phyloP scores from a whole-genome alignment of 1,140 invertebrate species.

The Stenopsyche tienmushanensis region DNA sequence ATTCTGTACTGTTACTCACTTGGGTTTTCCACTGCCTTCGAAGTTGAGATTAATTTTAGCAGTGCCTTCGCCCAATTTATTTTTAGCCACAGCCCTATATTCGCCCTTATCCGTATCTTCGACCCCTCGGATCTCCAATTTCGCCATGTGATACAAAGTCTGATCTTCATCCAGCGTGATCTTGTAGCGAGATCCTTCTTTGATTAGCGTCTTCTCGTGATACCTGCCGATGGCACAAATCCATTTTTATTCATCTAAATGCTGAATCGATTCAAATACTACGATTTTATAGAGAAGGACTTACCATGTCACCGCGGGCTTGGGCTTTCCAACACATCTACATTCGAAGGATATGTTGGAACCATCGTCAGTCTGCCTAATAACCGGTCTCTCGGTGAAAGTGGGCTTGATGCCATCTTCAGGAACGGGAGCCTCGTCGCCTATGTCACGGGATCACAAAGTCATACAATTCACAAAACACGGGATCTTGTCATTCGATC shows the following conservation, averaged over 20 bases:
- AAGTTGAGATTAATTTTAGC: constrained; percentile 97
- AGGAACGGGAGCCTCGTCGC: constrained; percentile 88
- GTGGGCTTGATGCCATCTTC: constrained; percentile 90
- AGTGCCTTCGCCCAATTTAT: constrained; percentile 86
- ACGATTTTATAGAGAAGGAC: constrained; percentile 44
- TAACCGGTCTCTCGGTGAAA: constrained; percentile 94
- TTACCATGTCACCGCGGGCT: constrained; percentile 90
- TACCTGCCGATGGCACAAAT: constrained; percentile 63
- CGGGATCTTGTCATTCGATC: too few species aligned
- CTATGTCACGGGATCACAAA: constrained; percentile 54
- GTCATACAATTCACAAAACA: too few species aligned
- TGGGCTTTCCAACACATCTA: constrained; percentile 91
- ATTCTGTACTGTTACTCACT: too few species aligned
- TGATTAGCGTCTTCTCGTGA: constrained; percentile 77
- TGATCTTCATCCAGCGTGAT: constrained; percentile 81
- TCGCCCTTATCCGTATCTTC: constrained; percentile 86
- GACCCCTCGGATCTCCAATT: constrained; percentile 81
- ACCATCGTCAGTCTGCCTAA: constrained; percentile 92
- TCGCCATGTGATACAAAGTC: constrained; percentile 84
- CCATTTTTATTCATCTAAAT: not conserved
- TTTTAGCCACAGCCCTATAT: constrained; percentile 90
- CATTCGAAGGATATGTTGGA: constrained; percentile 93
- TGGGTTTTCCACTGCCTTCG: constrained; percentile 83
- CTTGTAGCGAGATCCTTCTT: constrained; percentile 74
- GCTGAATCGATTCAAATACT: not conserved